Conservation (phyloP, 2,888 invertebrate genomes). For the Sarcophaga rosellei region DNA sequence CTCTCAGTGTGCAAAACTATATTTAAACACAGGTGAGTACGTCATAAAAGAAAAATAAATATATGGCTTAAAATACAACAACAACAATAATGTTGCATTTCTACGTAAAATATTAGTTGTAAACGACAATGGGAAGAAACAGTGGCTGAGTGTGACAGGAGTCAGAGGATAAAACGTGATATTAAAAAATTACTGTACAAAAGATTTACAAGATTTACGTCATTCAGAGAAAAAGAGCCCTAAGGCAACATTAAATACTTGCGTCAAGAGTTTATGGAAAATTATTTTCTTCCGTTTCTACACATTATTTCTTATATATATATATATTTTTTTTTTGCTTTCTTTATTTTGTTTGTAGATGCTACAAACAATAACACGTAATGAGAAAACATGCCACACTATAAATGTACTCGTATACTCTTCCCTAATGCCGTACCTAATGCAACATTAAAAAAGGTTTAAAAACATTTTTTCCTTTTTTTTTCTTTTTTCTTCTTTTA, state of each 20-base stretch:
- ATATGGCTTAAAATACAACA: background rate
- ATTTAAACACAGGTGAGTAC: constrained; percentile 13
- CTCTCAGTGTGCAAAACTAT: background rate
- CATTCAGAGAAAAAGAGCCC: constrained; percentile 45
- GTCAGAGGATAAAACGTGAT: too few relatives aligned
- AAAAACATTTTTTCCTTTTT: background rate
- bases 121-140: background rate
- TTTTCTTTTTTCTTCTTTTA: background rate
- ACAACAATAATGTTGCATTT: background rate
- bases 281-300: constrained; percentile 44
- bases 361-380: constrained; percentile 33
- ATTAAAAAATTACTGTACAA: constrained; percentile 41
- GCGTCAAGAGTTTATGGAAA: constrained; percentile 47
- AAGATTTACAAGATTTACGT: constrained; percentile 43
- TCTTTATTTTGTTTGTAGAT: background rate
- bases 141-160: background rate
- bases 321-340: background rate
- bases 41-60: background rate
- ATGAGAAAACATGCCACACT: constrained; percentile 26
- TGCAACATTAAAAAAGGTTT: constrained; percentile 46
- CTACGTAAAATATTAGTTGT: background rate
- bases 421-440: constrained; percentile 20
- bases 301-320: background rate
- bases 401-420: background rate
- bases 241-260: constrained; percentile 61